These are phyloP conservation scores for Spialia ferax DNA, from an alignment of 2,888 invertebrate species.

Conservation along the genomic window DNA sequence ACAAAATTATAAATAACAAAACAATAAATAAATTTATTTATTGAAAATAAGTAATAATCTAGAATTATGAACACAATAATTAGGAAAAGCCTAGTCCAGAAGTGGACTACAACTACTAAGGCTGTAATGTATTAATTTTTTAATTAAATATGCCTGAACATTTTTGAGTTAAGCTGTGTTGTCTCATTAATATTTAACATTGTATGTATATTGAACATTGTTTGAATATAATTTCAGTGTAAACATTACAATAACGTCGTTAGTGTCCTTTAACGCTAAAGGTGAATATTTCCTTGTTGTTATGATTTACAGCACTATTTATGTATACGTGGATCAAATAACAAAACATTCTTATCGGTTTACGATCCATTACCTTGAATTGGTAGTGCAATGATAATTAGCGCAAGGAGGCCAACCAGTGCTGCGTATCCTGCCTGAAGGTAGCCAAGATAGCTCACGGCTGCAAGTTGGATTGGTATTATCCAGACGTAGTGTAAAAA, in stretches of 20 bases:
- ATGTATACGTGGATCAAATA: neutral
- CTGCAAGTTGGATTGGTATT: conserved; percentile 89
- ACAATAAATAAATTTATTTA: no score
- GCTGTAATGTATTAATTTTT: no score
- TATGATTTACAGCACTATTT: neutral
- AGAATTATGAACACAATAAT: no score
- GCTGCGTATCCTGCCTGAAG: conserved; percentile 88
- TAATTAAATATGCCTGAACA: no score
- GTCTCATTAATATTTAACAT: conserved; percentile 1
- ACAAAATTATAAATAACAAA: no score
- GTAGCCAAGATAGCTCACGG: conserved; percentile 91
- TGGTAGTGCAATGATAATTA: conserved; percentile 91
- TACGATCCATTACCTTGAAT: conserved; percentile 87
- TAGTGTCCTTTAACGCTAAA: neutral
- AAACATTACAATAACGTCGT: neutral
- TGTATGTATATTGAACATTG: no score
- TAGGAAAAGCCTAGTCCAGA: no score
- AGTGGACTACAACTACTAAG: no score
- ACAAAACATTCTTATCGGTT: conserved; percentile 1
- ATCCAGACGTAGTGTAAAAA: conserved; percentile 95
- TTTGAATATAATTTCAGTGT: neutral
- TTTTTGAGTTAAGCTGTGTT: no score
- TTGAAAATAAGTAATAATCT: no score
- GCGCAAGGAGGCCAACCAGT: conserved; percentile 89
- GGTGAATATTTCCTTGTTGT: conserved; percentile 1